Percentiles rank a stretch among this genome's conserved stretches.
These are phyloP conservation scores for Limanda limanda DNA, from an alignment of 2,113 vertebrate genomes.

Conservation along the genomic window DNA sequence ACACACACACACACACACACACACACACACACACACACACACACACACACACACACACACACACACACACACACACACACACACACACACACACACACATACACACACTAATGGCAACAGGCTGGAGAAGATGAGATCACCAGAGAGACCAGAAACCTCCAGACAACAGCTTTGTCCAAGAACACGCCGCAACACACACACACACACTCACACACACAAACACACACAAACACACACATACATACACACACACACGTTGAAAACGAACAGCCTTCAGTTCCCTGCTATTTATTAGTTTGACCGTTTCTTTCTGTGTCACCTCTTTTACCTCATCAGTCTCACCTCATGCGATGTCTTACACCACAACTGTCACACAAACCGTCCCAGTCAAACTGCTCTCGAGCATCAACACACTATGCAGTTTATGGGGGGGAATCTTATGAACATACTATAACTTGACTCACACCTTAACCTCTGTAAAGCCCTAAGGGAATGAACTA, in stretches of 20 bases:
- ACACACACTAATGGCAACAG: constrained; percentile 72
- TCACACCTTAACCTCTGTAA: constrained; percentile 5
- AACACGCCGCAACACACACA: constrained; percentile 60
- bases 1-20: too few species aligned
- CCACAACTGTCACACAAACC: not conserved
- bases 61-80: constrained; percentile 1
- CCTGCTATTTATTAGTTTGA: constrained; percentile 10
- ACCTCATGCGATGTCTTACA: not conserved
- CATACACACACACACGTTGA: constrained; percentile 14
- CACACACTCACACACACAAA: constrained; percentile 31
- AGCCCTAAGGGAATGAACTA: not conserved
- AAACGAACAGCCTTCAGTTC: constrained; percentile 1
- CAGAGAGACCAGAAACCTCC: constrained; percentile 82
- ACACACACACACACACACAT: constrained; percentile 22
- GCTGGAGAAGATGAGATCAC: constrained; percentile 83
- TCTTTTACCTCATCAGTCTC: constrained; percentile 14
- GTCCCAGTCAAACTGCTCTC: not conserved
- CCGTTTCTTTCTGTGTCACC: not conserved
- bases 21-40: constrained; percentile 67
- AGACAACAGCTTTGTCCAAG: constrained; percentile 80
- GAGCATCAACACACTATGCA: not conserved
- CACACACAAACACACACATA: constrained; percentile 26
- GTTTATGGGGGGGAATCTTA: not conserved
- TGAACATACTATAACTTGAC: not conserved
- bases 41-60: constrained; percentile 45